Evolutionary conservation across 1,140 invertebrate species (phyloP).

Genomic region (Parasteatoda tepidariorum): DNA sequence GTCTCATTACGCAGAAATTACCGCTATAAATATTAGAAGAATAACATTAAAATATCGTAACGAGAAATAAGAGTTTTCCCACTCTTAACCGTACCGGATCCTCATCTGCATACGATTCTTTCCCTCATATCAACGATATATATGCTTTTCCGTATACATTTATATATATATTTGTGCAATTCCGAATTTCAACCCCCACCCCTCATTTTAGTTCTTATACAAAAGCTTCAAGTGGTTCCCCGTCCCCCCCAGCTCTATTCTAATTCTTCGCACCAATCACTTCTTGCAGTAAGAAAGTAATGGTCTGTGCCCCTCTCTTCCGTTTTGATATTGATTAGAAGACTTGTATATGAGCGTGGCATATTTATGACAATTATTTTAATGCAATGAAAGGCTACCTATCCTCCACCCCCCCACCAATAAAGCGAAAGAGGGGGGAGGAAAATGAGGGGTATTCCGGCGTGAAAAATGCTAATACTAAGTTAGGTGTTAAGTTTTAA

Average conservation of each 20-base stretch:
- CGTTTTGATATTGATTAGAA: conserved; percentile 26
- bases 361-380: conserved; percentile 62
- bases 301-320: background rate
- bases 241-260: conserved; percentile 6
- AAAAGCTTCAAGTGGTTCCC: conserved; percentile 41
- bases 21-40: conserved; percentile 61
- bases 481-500: conserved; percentile 62
- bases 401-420: conserved; percentile 4
- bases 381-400: conserved; percentile 53
- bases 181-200: conserved; percentile 9
- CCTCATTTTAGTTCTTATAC: background rate
- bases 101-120: conserved; percentile 16
- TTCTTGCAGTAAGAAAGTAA: conserved; percentile 41
- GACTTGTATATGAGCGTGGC: conserved; percentile 34
- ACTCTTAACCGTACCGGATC: conserved; percentile 14
- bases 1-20: conserved; percentile 59
- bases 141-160: conserved; percentile 38
- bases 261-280: conserved; percentile 55
- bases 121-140: conserved; percentile 38
- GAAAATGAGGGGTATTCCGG: background rate
- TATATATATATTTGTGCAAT: conserved; percentile 49
- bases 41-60: conserved; percentile 62
- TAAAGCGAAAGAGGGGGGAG: background rate
- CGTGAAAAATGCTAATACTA: conserved; percentile 60
- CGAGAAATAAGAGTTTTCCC: conserved; percentile 58